These are phyloP conservation scores for Oncorhynchus keta DNA, from an alignment of 2,113 vertebrate genomes.

Conservation along the genomic window DNA sequence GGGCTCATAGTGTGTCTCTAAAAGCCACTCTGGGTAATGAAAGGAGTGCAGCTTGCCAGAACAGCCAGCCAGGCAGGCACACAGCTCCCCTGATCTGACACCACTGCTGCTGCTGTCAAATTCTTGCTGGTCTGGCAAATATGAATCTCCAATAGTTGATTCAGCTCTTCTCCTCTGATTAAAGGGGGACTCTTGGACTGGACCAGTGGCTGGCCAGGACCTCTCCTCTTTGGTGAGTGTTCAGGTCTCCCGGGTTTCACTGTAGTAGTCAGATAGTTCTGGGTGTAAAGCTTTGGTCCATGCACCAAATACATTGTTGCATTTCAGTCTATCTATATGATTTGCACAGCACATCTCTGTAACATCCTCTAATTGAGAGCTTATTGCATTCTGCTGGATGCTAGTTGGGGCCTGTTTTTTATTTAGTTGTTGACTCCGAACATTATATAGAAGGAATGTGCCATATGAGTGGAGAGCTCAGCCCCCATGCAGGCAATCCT, in stretches of 20 bases:
- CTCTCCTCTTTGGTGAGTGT: slow-evolving; percentile 5
- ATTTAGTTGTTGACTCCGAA: no score
- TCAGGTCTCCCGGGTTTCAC: neutral
- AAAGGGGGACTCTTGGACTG: slow-evolving; percentile 47
- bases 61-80: slow-evolving; percentile 14
- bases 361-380: no score
- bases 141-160: slow-evolving; percentile 66
- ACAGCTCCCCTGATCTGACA: slow-evolving; percentile 47
- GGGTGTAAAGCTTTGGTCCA: no score
- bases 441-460: slow-evolving; percentile 36
- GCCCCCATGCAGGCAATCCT: slow-evolving; percentile 38
- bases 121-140: slow-evolving; percentile 74
- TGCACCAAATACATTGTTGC: no score
- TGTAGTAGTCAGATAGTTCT: neutral
- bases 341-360: no score
- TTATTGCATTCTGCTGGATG: no score
- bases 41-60: slow-evolving; percentile 61
- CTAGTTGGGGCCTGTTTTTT: no score
- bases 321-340: no score
- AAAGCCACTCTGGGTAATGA: slow-evolving; percentile 77
- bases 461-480: slow-evolving; percentile 39
- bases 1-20: slow-evolving; percentile 45
- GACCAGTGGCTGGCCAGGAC: slow-evolving; percentile 34
- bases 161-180: slow-evolving; percentile 65
- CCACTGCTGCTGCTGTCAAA: slow-evolving; percentile 57